Evolutionary conservation across 2,888 invertebrate species (phyloP), one percentile per base, ranked within the genome.

Genomic region (Eupithecia exiguata): DNA sequence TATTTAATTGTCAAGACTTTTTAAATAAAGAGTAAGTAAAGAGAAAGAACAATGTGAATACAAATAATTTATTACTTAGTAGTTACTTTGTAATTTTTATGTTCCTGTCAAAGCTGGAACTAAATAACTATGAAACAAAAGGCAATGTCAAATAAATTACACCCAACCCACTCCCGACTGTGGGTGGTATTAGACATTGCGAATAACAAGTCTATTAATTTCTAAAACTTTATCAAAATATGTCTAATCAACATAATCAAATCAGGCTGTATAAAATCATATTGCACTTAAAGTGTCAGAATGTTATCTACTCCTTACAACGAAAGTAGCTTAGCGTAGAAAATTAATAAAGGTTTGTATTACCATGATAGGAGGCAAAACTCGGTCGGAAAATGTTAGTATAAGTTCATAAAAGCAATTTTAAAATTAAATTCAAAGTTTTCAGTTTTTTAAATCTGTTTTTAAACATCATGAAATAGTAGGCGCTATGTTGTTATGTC

Each of bases 151-250:
- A 65, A 35, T 65, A 35, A 21, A 38, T 65, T 12, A 36, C 16
- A 36, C 35, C 63, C 18, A 38, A n/a, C 36, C 72, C 70, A 72
- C 72, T 63, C 63, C 43, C n/a, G 65, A 10, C 69, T 70, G 70
- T 73, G 72, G 72, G 75, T 72, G 72, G 72, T 68, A 61, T 69
- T 74, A 35, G 69, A 68, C 63, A 75, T 61, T 18, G 62, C 53
- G 58, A 70, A 68, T 75, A 75, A 75, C 72, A 68, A 70, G 70
- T 75, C 75, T 58, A 73, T 75, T 75, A 73, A 75, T 75, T 70
- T 61, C 65, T 36, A 43, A 63, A 70, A 71, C 70, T 68, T 68
- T 73, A 75, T 75, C 75, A 62, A 68, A 73, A 75, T 70, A 38
- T 61, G 70, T 73, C 70, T 66, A 63, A 66, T 73, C 67, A 69